phyloP scores from a whole-genome alignment of 2,113 vertebrate genomes.

The Brachypodius melanocephalos region DNA sequence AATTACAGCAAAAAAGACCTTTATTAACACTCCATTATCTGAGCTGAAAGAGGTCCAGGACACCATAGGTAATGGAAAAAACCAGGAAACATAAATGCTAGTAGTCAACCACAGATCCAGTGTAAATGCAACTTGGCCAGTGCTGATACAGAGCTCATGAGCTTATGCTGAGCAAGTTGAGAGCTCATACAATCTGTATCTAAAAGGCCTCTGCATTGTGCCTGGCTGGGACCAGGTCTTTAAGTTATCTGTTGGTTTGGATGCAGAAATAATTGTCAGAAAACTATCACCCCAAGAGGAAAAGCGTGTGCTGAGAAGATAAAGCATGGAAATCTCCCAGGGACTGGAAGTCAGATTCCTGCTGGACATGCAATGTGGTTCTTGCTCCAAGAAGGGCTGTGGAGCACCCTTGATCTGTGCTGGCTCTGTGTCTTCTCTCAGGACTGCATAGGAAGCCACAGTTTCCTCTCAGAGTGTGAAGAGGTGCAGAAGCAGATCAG shows the following conservation, averaged over 20 bases:
- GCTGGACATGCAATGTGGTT: not conserved
- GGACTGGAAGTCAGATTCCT: not conserved
- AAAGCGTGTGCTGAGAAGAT: not conserved
- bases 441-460: not conserved
- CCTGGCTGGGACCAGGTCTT: not conserved
- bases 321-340: not conserved
- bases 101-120: not conserved
- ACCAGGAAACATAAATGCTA: not conserved
- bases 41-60: not conserved
- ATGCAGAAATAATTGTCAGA: not conserved
- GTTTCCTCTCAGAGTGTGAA: fast-evolving
- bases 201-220: not conserved
- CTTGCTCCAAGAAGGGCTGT: not conserved
- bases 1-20: not conserved
- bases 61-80: not conserved
- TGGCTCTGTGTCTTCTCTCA: not conserved
- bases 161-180: not conserved
- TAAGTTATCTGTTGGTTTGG: not conserved
- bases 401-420: not conserved
- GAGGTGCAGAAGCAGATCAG: not conserved
- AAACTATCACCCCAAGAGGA: not conserved
- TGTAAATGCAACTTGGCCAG: not conserved
- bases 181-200: not conserved
- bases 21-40: not conserved
- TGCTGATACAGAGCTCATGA: not conserved